A percentile compares a stretch with the other conserved stretches of the same genome.
Evolutionary conservation across 2,888 invertebrate species (phyloP).

Genomic region (Synergus laeviventris): DNA sequence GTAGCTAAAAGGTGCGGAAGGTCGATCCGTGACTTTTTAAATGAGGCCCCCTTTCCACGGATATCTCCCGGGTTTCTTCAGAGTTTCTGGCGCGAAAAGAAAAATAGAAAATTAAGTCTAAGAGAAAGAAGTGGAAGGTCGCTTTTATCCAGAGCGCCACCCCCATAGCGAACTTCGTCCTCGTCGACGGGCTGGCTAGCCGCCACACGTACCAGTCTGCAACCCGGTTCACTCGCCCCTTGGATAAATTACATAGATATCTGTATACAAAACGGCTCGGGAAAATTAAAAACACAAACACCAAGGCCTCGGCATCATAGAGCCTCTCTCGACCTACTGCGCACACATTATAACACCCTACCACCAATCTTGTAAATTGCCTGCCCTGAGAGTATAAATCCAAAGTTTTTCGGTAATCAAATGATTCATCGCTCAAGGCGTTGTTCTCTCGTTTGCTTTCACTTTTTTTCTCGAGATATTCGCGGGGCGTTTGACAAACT

Average conservation of each 20-base stretch:
- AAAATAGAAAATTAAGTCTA: conserved; percentile 34
- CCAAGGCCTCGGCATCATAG: conserved; percentile 40
- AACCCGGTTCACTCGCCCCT: conserved; percentile 47
- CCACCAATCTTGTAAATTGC: conserved; percentile 67
- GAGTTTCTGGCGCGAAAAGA: conserved; percentile 17
- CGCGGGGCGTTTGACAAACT: not conserved
- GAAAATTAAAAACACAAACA: conserved; percentile 69
- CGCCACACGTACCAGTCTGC: conserved; percentile 62
- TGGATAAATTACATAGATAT: conserved; percentile 69
- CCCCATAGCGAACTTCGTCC: conserved; percentile 23
- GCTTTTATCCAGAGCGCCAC: conserved; percentile 22
- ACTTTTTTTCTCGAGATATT: not conserved
- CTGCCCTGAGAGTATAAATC: conserved; percentile 61
- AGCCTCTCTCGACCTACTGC: conserved; percentile 35
- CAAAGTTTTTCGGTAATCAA: conserved; percentile 64
- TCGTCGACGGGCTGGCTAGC: conserved; percentile 57
- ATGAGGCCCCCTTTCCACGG: conserved; percentile 14
- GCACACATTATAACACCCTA: conserved; percentile 55
- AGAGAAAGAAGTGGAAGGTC: conserved; percentile 18
- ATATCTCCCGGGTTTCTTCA: conserved; percentile 20
- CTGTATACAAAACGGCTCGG: conserved; percentile 67
- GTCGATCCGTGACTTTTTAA: conserved; percentile 31
- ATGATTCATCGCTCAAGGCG: conserved; percentile 59
- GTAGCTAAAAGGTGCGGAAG: conserved; percentile 20
- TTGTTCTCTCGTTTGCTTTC: not conserved